Base-by-base conservation (phyloP, 2,888 invertebrate species). In the Peribatodes rhomboidaria region DNA sequence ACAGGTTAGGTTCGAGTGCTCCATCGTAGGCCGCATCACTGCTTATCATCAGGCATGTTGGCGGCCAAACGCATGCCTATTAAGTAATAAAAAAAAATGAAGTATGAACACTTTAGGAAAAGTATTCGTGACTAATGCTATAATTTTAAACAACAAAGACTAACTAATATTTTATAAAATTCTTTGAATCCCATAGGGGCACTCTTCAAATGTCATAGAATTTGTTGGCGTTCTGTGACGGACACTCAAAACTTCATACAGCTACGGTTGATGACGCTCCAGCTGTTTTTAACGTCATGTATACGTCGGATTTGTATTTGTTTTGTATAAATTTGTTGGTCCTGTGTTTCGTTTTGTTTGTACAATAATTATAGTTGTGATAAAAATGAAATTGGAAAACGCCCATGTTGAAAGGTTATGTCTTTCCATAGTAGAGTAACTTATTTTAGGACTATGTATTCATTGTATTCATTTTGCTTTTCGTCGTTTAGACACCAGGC, bases 301-400 rank as follows among this genome's bases (percentile, higher is more conserved):
- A 33, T 33, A 27, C 6, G 4, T 22, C 47, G n/a, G 20, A 39
- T 35, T 50, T 20, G 41, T 31, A 27, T 44, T 55, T 74, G 76
- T 68, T 42, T 9, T 52, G 44, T 52, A 52, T 60, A 52, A 35
- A 52, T 44, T 44, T 46, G 52, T 42, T 44, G 44, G 35, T 44
- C n/a, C n/a, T 71, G 69, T 70, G 66, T 50, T 68, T 57, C 37
- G 37, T 42, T 60, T 53, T 60, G 42, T 60, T 37, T 46, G 44
- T 52, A 52, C 50, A 35, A 37, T 52, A 42, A 39, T 52, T 54
- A 39, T 22, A 42, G 14, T 14, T 39, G 10, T 22, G 35, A 27
- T 41, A 16, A n/a, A 39, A 20, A 55, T 44, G 44, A 35, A 46
- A 44, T 55, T 52, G 16, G 7, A 39, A 27, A 27, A 18, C 55